These are phyloP conservation scores for Nematopogon swammerdamellus DNA, from an alignment of 2,888 invertebrate genomes.

Conservation along the genomic window DNA sequence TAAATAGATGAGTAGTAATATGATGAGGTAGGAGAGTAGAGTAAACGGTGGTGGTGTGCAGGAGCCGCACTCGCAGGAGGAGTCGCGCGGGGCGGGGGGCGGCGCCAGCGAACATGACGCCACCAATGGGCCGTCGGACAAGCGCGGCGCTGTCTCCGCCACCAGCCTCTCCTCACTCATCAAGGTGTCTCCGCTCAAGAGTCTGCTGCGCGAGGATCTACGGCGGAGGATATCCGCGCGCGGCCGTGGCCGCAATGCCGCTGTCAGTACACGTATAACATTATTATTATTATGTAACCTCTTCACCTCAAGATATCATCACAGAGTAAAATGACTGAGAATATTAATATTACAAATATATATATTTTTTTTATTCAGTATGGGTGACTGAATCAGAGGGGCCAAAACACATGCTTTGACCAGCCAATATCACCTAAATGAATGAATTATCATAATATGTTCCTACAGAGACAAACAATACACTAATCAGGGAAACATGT, in stretches of 20 bases:
- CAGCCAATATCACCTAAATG: too few species aligned
- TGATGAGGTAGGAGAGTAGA: too few species aligned
- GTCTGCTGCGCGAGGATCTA: slow-evolving; percentile 78
- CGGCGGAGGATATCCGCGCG: slow-evolving; percentile 75
- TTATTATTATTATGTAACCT: neutral
- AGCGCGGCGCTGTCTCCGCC: slow-evolving; percentile 54
- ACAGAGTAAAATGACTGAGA: too few species aligned
- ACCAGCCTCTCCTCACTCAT: slow-evolving; percentile 75
- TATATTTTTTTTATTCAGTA: too few species aligned
- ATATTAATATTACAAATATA: too few species aligned
- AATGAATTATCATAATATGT: too few species aligned
- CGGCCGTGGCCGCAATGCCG: slow-evolving; percentile 51
- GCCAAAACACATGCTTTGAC: too few species aligned
- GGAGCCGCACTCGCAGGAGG: slow-evolving; percentile 35
- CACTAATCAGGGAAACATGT: too few species aligned
- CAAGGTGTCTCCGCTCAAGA: slow-evolving; percentile 82
- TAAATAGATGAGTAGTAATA: too few species aligned
- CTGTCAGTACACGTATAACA: slow-evolving; percentile 12
- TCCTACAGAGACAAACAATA: too few species aligned
- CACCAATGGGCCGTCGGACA: slow-evolving; percentile 26
- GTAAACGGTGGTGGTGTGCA: slow-evolving; percentile 18
- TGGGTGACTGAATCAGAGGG: too few species aligned
- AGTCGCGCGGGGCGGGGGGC: too few species aligned
- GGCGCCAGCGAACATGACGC: slow-evolving; percentile 35
- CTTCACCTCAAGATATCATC: neutral